Conservation (phyloP, 1,140 invertebrate genomes). For the Globodera rostochiensis region DNA sequence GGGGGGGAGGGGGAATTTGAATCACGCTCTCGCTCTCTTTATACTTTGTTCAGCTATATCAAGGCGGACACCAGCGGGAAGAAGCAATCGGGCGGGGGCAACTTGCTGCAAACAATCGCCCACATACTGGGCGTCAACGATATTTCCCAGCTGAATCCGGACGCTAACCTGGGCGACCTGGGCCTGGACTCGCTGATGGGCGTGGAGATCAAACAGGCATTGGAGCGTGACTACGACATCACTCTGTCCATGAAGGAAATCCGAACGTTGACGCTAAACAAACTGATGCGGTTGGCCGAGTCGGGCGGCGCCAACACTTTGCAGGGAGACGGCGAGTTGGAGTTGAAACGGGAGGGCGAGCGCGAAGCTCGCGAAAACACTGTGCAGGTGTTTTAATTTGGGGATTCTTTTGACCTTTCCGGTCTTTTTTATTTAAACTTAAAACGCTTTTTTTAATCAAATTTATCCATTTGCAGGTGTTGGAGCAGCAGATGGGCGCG, state of each 20-base stretch:
- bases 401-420: background rate
- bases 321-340: constrained; percentile 57
- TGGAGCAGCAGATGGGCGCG: constrained; percentile 64
- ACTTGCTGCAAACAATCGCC: constrained; percentile 76
- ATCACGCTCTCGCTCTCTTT: background rate
- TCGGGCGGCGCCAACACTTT: constrained; percentile 53
- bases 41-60: constrained; percentile 67
- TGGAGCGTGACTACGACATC: constrained; percentile 88
- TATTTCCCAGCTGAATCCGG: constrained; percentile 75
- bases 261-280: constrained; percentile 70
- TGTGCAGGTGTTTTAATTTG: constrained; percentile 12
- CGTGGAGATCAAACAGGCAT: constrained; percentile 92
- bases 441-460: background rate
- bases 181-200: constrained; percentile 98
- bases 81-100: constrained; percentile 77
- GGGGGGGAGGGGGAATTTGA: constrained; percentile 66
- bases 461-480: constrained; percentile 50
- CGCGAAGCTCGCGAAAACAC: constrained; percentile 51
- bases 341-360: constrained; percentile 61
- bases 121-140: constrained; percentile 76
- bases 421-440: too few relatives aligned
- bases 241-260: constrained; percentile 86
- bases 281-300: constrained; percentile 74
- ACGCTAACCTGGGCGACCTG: constrained; percentile 81
- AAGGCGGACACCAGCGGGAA: constrained; percentile 67